Conservation (phyloP, 2,797 vertebrate species). For the Gymnoscopelus braueri region DNA sequence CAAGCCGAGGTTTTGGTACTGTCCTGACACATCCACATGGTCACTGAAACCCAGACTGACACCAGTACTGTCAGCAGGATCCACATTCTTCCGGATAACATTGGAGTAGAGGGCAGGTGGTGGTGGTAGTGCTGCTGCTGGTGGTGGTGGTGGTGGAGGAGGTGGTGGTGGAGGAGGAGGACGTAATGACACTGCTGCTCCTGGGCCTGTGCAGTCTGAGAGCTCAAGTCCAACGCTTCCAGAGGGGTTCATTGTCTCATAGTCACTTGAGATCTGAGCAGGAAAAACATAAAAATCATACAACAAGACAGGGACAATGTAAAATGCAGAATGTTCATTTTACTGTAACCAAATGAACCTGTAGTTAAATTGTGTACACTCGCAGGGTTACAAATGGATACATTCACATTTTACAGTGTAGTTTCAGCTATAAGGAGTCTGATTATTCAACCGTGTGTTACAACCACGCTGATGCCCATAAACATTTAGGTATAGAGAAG, state of each 20-base stretch:
- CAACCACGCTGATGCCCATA: no score
- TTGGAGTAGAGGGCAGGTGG: no score
- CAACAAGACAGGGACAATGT: no score
- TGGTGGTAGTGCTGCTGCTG: neutral
- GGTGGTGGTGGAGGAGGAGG: conserved; percentile 15
- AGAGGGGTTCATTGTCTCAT: conserved; percentile 52
- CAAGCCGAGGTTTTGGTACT: conserved; percentile 54
- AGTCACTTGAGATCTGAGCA: conserved; percentile 45
- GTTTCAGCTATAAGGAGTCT: no score
- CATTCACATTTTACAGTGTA: no score
- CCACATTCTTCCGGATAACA: neutral
- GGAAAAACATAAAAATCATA: no score
- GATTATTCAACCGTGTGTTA: no score
- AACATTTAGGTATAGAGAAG: no score
- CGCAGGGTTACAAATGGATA: no score
- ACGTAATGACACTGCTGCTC: neutral
- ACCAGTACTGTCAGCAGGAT: conserved; percentile 5
- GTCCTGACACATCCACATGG: conserved; percentile 36
- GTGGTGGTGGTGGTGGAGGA: neutral
- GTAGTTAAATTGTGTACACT: no score
- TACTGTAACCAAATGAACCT: neutral
- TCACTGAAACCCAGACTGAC: conserved; percentile 15
- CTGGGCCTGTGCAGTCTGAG: neutral
- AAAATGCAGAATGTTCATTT: neutral
- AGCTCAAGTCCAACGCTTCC: conserved; percentile 6